Conservation (phyloP, 1,140 invertebrate genomes). For the Telenomus remus region DNA sequence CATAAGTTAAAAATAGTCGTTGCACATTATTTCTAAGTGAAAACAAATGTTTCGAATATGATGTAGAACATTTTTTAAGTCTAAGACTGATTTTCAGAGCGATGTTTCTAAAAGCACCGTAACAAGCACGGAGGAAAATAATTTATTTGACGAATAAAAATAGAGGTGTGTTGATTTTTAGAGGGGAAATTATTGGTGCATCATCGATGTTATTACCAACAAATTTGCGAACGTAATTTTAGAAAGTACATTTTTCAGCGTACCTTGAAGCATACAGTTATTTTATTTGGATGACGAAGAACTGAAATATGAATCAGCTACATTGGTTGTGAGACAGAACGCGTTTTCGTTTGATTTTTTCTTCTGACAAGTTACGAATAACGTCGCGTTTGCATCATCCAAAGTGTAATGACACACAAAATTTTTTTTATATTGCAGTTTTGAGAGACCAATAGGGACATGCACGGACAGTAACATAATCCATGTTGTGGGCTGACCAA, state of each 20-base stretch:
- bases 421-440: background rate
- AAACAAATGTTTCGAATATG: too few species aligned
- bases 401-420: conserved; percentile 44
- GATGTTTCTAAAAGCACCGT: too few species aligned
- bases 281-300: conserved; percentile 5
- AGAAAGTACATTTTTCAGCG: conserved; percentile 11
- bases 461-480: conserved; percentile 54
- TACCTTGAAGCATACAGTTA: background rate
- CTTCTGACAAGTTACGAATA: conserved; percentile 4
- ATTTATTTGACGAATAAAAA: background rate
- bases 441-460: conserved; percentile 32
- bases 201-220: background rate
- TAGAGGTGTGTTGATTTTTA: background rate
- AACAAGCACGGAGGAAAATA: too few species aligned
- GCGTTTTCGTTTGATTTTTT: background rate
- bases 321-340: background rate
- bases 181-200: background rate
- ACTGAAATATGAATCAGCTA: conserved; percentile 2
- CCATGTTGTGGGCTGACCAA: conserved; percentile 44
- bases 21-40: too few species aligned
- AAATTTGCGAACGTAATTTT: conserved; percentile 7
- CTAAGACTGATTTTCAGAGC: too few species aligned
- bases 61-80: too few species aligned
- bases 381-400: conserved; percentile 5
- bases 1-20: too few species aligned